Base-by-base conservation (phyloP, 1,140 invertebrate species). In the Neodiprion virginianus region DNA sequence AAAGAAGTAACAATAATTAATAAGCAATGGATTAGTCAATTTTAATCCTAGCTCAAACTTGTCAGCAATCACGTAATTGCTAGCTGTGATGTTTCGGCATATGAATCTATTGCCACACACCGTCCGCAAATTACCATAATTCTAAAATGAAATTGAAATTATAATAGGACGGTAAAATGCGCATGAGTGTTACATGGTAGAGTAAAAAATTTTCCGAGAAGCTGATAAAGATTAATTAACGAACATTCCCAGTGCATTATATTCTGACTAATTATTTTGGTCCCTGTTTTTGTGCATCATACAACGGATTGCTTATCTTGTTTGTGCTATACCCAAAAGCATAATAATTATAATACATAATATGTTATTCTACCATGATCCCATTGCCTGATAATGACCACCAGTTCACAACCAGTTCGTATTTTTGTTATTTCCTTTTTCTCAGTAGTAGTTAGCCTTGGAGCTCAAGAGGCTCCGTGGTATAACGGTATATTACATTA, bases 381-480 rank as follows among this genome's bases (percentile, higher is more conserved):
- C 28, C 28, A 40, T 40, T 40, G 28, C 28, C 28, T 61, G 53
- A 61, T 61, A 61, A 61, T 61, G 53, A 61, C 53, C 17, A 21
- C 17, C 17, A 21, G 17, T 21, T 21, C 17, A 21, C 17, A 21
- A 21, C 17, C 21, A 7, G 11, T 21, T 14, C 11, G 21, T 69
- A 69, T 69, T 69, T 69, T 69, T 69, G 67, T 69, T 7, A 12
- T 69, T 23, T 69, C 75, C 71, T 81, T 80, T 74, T 73, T 67
- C 75, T 71, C 50, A 65, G 69, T 17, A 73, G 14, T 76, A 53
- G 76, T 76, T 80, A 67, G 10, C 79, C 78, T 80, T 82, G 79
- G 76, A 71, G 73, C 17, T 50, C 49, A 9, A 17, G 40, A 70
- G 28, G n/a, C 67, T 14, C 50, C 11, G 7, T n/a, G n/a, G 11